Base-by-base conservation (phyloP, 1,140 invertebrate genomes). In the Solenopsis fugax region DNA sequence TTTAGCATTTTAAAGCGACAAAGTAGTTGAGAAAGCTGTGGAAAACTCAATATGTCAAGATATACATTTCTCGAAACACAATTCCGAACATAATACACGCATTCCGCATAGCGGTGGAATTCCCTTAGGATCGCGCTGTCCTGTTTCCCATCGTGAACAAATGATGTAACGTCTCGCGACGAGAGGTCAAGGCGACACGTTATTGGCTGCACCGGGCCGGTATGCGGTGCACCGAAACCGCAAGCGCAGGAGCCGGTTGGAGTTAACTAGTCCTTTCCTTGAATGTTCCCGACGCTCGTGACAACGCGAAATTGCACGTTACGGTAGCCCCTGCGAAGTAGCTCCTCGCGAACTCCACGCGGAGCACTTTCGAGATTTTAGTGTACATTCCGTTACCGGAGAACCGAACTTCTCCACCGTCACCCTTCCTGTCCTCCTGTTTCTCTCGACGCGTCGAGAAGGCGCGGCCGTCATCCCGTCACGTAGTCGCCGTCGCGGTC, bases 231-330 rank as follows among this genome's bases (percentile, higher is more conserved):
- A 65, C 29, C 50, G 56, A 78, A 71, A 78, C 64, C 54, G 29
- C 65, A 37, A 13, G 24, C 37, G 12, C 2, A n/a, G n/a, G n/a
- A 18, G 10, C 5, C 21, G 16, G 50, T 87, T 87, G 41, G 50
- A 41, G 56, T 41, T 41, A 54, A 67, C 48, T 81, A 65, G 24
- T 67, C 48, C 10, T 50, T 54, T 60, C 29, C 45, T 54, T 50
- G 41, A 18, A 37, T 13, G 54, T 37, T 45, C 62, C 13, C 41
- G 34, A 45, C 29, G 13, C 34, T 21, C 9, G 54, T 80, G 75
- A 78, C 87, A 48, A 52, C 54, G 18, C 41, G 41, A 73, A 89
- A 81, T 88, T 89, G 54, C 41, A 41, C 76, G 45, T 50, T 50
- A 62, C 41, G 60, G 12, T n/a, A 29, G 29, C 45, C 24, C 24